Base-by-base conservation (phyloP, 1,140 invertebrate genomes). In the Pseudoatta argentina region DNA sequence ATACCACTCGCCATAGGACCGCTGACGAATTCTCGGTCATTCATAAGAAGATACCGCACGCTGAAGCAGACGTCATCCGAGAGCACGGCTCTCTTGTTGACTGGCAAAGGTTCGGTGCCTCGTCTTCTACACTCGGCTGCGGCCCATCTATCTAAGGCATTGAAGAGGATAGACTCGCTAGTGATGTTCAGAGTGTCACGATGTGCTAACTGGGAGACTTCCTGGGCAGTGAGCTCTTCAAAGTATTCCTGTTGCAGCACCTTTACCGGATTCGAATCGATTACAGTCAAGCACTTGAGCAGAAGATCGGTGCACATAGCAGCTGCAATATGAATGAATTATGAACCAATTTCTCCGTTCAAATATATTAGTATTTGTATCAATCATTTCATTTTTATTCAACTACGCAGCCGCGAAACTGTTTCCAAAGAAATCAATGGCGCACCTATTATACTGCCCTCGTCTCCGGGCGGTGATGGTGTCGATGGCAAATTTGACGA, bases 31-130 rank as follows among this genome's bases (percentile, higher is more conserved):
- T 97, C 96, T 85, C 96, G 95, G 10, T 96, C 95, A 12, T 94
- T 95, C 95, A 97, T 97, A 4, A 96, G 89, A 64, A 97, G 93
- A 88, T 97, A 97, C 2, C 97, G 95, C 12, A 97, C 96, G 63
- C 96, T 96, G 89, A 96, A 97, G 51, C 96, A 95, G 2, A 97
- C 92, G 27, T 96, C 95, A 16, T 97, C 97, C 0, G 94, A 92
- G 0, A 97, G 93, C 4, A 97, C 96, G n/a, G 94, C 92, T 8
- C 97, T 95, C 67, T 96, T 96, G 89, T 97, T 97, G 10, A 91
- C 92, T 1, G 96, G 90, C 3, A 96, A 96, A 30, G 97, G 92
- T 82, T 97, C 97, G 44, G 96, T 89, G 44, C 97, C 96, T 39
- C 94, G 94, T 64, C 96, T 95, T 79, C 96, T 96, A 89, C 97